Evolutionary conservation across 2,113 vertebrate genomes (phyloP).

Genomic region (Melozone crissalis): DNA sequence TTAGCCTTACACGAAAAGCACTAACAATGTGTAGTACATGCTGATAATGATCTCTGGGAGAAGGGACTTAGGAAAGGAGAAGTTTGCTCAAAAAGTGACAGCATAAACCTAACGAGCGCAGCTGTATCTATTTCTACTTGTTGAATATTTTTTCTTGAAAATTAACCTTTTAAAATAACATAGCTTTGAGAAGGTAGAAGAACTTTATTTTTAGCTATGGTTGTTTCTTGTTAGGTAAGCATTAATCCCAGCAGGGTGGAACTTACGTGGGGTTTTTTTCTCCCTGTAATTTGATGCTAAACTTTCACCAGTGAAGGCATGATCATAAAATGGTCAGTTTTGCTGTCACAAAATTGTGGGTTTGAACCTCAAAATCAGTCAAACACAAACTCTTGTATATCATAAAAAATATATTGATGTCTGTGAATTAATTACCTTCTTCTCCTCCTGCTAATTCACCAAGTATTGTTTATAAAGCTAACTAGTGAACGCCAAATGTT

Average conservation of each 20-base stretch:
- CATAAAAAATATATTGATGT: background rate
- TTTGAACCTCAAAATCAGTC: background rate
- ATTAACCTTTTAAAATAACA: conserved; percentile 16
- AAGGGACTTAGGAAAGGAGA: background rate
- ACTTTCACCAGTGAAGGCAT: background rate
- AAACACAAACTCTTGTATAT: background rate
- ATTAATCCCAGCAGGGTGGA: background rate
- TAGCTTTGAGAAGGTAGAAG: background rate
- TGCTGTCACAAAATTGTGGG: background rate
- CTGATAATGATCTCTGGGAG: conserved; percentile 30
- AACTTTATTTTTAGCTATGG: background rate
- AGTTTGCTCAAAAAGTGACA: background rate
- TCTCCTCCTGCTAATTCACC: background rate
- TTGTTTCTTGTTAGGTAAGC: background rate
- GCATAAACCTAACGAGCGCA: background rate
- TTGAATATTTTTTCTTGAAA: background rate
- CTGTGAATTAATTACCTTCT: background rate
- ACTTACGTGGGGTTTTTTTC: background rate
- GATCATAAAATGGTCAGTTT: background rate
- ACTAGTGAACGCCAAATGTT: background rate
- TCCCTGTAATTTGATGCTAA: background rate
- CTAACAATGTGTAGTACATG: background rate
- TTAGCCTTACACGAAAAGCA: conserved; percentile 25
- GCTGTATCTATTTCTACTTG: background rate
- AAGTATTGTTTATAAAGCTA: background rate